Base-by-base conservation (phyloP, 2,888 invertebrate genomes). In the Apamea epomidion region DNA sequence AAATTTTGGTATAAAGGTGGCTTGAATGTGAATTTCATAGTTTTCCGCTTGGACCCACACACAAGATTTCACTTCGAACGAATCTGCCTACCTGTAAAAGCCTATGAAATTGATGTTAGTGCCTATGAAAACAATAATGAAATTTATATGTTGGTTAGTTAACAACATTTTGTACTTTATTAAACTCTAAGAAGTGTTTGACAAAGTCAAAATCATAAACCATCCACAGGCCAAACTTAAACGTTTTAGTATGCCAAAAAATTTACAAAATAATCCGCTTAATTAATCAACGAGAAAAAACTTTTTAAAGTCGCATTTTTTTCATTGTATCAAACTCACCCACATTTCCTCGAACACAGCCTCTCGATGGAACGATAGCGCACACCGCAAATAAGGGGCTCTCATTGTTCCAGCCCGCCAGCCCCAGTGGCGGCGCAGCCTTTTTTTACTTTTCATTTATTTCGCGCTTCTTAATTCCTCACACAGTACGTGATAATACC, bases 331-430 rank as follows among this genome's bases (percentile, higher is more conserved):
- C 89, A 29, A 93, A 91, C 74, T 6, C 72, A 58, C 0, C 4
- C 29, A 70, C 91, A 71, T 85, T 78, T 90, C 78, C 80, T 69
- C 7, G 88, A 93, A 51, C 70, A 45, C 60, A 37, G 71, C 71
- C 78, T 82, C 87, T 91, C 93, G 93, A 93, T 93, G 88, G 92
- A 92, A 92, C 93, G 95, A 95, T 95, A 95, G 95, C 94, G 93
- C 93, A 92, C 93, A 93, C 95, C 95, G 93, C 96, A 96, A 96
- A 96, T 94, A 96, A 93, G 94, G 95, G 95, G 95, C 90, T 90
- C 90, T 89, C 91, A 93, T 93, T 93, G 93, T 93, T 91, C 91
- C 86, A 91, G 86, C 93, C 92, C 58, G 51, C 93, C 92, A 87
- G 91, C 93, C 82, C 76, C 76, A 82, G 14, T 14, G 93, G 92